Base-by-base conservation (phyloP, 2,797 vertebrate genomes). In the Chaetodon trifasciatus region DNA sequence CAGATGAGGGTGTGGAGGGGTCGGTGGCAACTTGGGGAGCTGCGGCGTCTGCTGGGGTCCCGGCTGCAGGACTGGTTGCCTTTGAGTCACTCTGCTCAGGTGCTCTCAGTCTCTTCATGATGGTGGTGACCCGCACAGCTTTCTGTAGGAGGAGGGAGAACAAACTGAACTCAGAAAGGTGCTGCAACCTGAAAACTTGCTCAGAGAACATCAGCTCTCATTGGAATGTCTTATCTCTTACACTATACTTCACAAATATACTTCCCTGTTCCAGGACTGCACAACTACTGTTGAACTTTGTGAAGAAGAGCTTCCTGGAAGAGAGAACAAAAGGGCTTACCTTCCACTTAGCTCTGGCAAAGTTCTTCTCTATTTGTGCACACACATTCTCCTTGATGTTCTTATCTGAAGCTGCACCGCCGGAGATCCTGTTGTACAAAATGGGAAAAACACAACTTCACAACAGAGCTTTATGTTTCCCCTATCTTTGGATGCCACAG, bases 311-410 rank as follows among this genome's bases (percentile, higher is more conserved):
- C 35, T 74, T 69, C 44, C 55, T 35, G 72, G 57, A 72, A 66
- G 21, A 66, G 46, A 81, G 49, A 81, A 82, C 40, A 63, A 57
- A 70, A 55, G 35, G 13, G 1, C 86, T 91, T 78, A 99, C 98
- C 98, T 99, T 99, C 98, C 98, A 99, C 86, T 99, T 99, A 74
- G 98, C 98, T 93, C 97, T 96, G 77, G 98, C 98, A n/a, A 99
- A 99, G 92, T 99, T 99, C 95, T 99, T 99, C 94, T 99, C 98
- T 78, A 99, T 99, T 91, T 99, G 98, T 79, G 98, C 98, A 2
- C 98, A 99, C 58, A 99, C 98, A 0, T 98, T 97, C 49, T 99
- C 98, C 90, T 99, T 99, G 90, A 99, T 99, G 93, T 99, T 99
- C 93, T 99, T 99, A 93, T 99, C 97, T 5, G 98, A 99, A 70